phyloP scores from a whole-genome alignment of 2,113 vertebrate species.

The Labrus mixtus region DNA sequence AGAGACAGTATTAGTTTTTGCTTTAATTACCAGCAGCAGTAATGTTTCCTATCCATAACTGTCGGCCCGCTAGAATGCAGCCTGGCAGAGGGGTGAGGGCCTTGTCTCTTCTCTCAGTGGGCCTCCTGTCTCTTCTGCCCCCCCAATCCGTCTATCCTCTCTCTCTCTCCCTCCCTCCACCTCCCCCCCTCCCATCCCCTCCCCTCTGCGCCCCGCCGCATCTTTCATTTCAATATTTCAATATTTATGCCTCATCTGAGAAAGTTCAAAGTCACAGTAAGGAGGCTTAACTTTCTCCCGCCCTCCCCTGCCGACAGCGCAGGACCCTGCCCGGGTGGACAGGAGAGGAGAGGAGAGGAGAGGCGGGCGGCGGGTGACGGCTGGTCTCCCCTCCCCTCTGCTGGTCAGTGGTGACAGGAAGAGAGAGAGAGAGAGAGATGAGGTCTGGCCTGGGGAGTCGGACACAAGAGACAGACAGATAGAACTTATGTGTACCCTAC shows the following conservation, averaged over 20 bases:
- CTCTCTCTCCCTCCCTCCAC: constrained; percentile 79
- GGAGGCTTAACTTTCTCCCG: constrained; percentile 86
- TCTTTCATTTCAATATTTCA: constrained; percentile 98
- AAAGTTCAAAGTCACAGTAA: constrained; percentile 95
- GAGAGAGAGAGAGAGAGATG: background rate
- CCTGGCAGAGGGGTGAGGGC: constrained; percentile 92
- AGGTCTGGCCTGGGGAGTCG: background rate
- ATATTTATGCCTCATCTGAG: constrained; percentile 92
- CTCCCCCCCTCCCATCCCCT: constrained; percentile 80
- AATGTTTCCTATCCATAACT: constrained; percentile 99
- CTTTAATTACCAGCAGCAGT: constrained; percentile 97
- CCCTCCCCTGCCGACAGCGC: constrained; percentile 60
- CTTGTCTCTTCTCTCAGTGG: constrained; percentile 97
- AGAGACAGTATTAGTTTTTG: constrained; percentile 97
- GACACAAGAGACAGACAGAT: constrained; percentile 23
- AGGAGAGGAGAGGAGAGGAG: constrained; percentile 55
- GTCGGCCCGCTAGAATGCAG: constrained; percentile 93
- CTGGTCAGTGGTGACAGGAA: constrained; percentile 53
- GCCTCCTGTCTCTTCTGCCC: constrained; percentile 87
- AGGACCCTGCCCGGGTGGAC: constrained; percentile 65
- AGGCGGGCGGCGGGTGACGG: constrained; percentile 52
- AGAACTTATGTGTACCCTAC: background rate
- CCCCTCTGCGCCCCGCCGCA: constrained; percentile 82
- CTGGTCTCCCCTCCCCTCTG: constrained; percentile 45
- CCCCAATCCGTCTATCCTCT: constrained; percentile 73